phyloP scores from a whole-genome alignment of 2,888 invertebrate genomes.

The Pterobdella sp. region DNA sequence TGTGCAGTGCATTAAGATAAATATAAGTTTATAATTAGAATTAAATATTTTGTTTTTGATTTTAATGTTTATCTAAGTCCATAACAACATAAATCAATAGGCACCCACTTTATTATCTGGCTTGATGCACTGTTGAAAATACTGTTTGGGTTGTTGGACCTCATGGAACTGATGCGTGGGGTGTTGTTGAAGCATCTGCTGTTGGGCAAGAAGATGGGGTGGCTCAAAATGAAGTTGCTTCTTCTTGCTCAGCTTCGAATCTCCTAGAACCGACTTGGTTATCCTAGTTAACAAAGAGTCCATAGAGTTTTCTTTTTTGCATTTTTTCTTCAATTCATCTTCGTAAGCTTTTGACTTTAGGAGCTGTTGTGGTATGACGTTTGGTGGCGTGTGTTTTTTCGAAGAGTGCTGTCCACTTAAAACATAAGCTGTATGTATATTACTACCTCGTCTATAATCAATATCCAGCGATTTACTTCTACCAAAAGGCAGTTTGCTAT shows the following conservation, averaged over 20 bases:
- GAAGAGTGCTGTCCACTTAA: neutral
- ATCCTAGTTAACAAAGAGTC: conserved; percentile 17
- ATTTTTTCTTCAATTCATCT: conserved; percentile 20
- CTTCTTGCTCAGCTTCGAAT: conserved; percentile 23
- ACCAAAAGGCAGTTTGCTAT: conserved; percentile 26
- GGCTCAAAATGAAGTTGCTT: conserved; percentile 3
- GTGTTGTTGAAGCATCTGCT: conserved; percentile 9
- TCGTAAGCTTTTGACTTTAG: neutral
- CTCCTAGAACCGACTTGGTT: conserved; percentile 18
- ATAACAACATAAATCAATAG: too few species aligned
- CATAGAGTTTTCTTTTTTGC: conserved; percentile 15
- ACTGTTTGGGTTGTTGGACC: conserved; percentile 1
- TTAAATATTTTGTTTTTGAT: too few species aligned
- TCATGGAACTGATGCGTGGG: conserved; percentile 1
- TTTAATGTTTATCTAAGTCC: too few species aligned
- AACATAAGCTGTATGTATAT: neutral
- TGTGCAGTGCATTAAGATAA: too few species aligned
- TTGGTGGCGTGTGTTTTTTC: neutral
- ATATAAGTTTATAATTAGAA: too few species aligned
- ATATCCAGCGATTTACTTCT: conserved; percentile 30
- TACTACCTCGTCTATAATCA: conserved; percentile 7
- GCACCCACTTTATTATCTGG: too few species aligned
- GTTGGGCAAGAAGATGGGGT: neutral
- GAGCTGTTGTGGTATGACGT: neutral
- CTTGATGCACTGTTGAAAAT: too few species aligned